Conservation (phyloP, 2,888 invertebrate genomes). For the Slavum lentiscoides region DNA sequence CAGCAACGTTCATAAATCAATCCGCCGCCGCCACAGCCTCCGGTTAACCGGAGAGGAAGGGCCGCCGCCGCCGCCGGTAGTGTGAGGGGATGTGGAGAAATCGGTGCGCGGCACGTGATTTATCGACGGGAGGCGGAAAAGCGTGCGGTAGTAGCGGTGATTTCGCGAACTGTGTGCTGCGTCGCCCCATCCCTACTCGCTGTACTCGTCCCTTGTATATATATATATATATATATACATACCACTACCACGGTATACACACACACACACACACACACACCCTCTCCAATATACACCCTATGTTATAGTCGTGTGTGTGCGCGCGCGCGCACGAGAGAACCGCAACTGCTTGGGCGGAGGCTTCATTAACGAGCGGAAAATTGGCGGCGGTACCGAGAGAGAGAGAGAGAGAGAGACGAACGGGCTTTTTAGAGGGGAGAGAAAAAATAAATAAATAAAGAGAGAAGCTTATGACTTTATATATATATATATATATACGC, state of each 20-base stretch:
- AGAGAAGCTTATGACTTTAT: slow-evolving; percentile 47
- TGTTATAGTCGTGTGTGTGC: background rate
- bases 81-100: slow-evolving; percentile 19
- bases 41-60: slow-evolving; percentile 28
- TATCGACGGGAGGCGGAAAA: slow-evolving; percentile 42
- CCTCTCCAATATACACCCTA: background rate
- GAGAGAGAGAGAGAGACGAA: too few species aligned
- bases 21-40: slow-evolving; percentile 42
- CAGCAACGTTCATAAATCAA: slow-evolving; percentile 54
- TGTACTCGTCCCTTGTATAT: background rate
- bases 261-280: slow-evolving; percentile 9
- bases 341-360: slow-evolving; percentile 51
- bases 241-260: slow-evolving; percentile 7
- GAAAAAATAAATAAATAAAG: slow-evolving; percentile 40
- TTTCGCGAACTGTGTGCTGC: slow-evolving; percentile 41
- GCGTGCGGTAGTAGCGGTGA: slow-evolving; percentile 45
- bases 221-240: slow-evolving; percentile 13
- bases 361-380: slow-evolving; percentile 52
- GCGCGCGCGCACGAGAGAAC: slow-evolving; percentile 40
- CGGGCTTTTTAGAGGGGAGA: slow-evolving; percentile 30
- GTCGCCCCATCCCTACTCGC: background rate
- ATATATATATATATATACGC: slow-evolving; percentile 7
- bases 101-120: slow-evolving; percentile 48
- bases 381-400: slow-evolving; percentile 44
- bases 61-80: slow-evolving; percentile 3